Evolutionary conservation across 2,888 invertebrate species (phyloP), one percentile per base, ranked within the genome.

Genomic region (Phragmatobia fuliginosa): DNA sequence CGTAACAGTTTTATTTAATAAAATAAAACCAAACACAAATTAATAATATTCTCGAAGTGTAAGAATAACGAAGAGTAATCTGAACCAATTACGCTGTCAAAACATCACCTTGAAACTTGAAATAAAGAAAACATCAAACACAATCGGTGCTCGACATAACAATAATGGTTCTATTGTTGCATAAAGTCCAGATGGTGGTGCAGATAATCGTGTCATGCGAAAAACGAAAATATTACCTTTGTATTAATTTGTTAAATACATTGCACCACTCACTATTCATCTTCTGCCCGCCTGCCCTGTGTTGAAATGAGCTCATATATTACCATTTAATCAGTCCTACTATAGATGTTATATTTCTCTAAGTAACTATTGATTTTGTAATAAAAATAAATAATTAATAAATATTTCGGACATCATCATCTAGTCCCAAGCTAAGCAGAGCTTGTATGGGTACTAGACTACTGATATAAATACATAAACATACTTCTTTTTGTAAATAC

Each of bases 151-250:
- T 88, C 81, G 79, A 82, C 83, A 80, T 80, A 83, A 86, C 88
- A 83, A 89, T 92, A 94, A 93, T 91, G 87, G 87, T 79, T 83
- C 91, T 87, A 93, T 93, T 94, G 92, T 93, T 92, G 85, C 88
- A 86, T 83, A 84, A 86, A 86, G 80, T 88, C 85, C 86, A 88
- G 91, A 92, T 91, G 82, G 85, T 82, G 78, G 65, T 72, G 75
- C 74, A 85, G 90, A 92, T 91, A 90, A 85, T 80, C 73, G 80
- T 82, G 86, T 82, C 90, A 92, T 92, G 92, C 88, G 92, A 93
- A 92, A 91, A 89, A 85, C 84, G 71, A 87, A 90, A 90, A 91
- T 88, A 88, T 85, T 84, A 81, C 88, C 88, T 88, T 92, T 92
- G 92, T 91, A 88, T 89, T 90, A 89, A 90, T 90, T 90, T 86